Evolutionary conservation across 30 jellyfish, hydroid and myxozoan species (phyloP), one percentile per base, ranked within the genome.

Genomic region (Cassiopea xamachana): DNA sequence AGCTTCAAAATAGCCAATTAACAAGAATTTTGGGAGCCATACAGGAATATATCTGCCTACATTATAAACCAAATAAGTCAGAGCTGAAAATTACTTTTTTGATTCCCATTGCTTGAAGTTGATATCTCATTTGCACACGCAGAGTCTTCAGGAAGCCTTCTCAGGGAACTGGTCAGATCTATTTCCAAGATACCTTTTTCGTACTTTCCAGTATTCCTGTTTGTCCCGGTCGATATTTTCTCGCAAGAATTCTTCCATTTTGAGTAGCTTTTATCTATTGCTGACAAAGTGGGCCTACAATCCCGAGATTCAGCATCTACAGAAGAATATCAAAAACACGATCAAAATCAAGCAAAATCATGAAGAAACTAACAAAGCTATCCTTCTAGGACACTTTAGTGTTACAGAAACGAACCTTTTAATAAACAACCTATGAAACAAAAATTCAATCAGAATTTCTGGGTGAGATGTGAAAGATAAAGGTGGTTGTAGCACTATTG

Each of bases 181-280:
- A 49, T 2, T 2, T 50, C 75, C 19, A 78, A 12, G 71, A 46
- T 4, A 7, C 51, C 74, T 8, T 71, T 19, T 10, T 8, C 51
- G 7, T 27, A 51, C 15, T 19, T 71, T n/a, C 55, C 55, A 43
- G 18, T 19, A 6, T 1, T 12, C 39, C 4, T 71, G 1, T 9
- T 16, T 43, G n/a, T 71, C 15, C 80, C 80, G 16, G 80, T 71
- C 58, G 80, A 71, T 6, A 71, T 19, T 43, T 71, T 71, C 87
- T 78, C 48, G 75, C 87, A 78, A 78, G 87, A 75, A 16, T 12
- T 78, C 58, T 78, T 8, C 87, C 87, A 78, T 43, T 78, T 55
- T 1, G 80, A 71, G 39, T 1, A 71, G 7, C 27, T 14, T 6
- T 19, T 71, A 6, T 71, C 80, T 3, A 14, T 71, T 39, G 51